phyloP scores from a whole-genome alignment of 2,113 vertebrate genomes.

The Cephalopholis sonnerati region DNA sequence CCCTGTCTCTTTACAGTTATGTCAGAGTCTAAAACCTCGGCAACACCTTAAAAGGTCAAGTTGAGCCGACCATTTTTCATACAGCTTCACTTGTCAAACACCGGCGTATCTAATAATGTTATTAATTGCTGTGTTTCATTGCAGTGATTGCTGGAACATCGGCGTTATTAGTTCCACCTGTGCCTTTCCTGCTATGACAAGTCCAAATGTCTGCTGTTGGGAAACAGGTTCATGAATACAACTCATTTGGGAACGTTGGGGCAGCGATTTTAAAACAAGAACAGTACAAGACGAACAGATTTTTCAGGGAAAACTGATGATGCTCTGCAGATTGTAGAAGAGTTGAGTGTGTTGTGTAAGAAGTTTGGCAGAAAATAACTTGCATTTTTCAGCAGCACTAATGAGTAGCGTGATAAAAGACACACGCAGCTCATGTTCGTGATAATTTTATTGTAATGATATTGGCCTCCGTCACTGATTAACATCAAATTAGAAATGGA shows the following conservation, averaged over 20 bases:
- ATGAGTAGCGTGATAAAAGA: slow-evolving; percentile 45
- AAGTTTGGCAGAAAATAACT: background rate
- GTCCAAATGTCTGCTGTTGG: slow-evolving; percentile 16
- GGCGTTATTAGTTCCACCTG: slow-evolving; percentile 63
- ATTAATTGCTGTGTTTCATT: slow-evolving; percentile 15
- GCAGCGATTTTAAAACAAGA: background rate
- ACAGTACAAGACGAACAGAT: background rate
- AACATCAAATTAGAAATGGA: slow-evolving; percentile 5
- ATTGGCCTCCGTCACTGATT: background rate
- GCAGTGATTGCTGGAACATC: slow-evolving; percentile 20
- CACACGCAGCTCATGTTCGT: background rate
- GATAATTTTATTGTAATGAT: slow-evolving; percentile 16
- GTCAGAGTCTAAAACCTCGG: background rate
- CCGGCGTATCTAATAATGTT: slow-evolving; percentile 44
- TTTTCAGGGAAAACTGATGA: background rate
- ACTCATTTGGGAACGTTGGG: slow-evolving; percentile 12
- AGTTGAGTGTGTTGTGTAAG: background rate
- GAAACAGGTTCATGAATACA: background rate
- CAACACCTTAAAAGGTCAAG: slow-evolving; percentile 58
- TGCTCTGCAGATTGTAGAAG: background rate
- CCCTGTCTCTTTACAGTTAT: too few relatives aligned
- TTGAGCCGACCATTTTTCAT: background rate
- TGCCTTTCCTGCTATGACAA: background rate
- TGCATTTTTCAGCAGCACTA: background rate
- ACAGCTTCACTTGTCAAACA: slow-evolving; percentile 25